A percentile compares a stretch with the other conserved stretches of the same genome.
Conservation (phyloP, 2,888 invertebrate genomes). For the Microchrysa polita region DNA sequence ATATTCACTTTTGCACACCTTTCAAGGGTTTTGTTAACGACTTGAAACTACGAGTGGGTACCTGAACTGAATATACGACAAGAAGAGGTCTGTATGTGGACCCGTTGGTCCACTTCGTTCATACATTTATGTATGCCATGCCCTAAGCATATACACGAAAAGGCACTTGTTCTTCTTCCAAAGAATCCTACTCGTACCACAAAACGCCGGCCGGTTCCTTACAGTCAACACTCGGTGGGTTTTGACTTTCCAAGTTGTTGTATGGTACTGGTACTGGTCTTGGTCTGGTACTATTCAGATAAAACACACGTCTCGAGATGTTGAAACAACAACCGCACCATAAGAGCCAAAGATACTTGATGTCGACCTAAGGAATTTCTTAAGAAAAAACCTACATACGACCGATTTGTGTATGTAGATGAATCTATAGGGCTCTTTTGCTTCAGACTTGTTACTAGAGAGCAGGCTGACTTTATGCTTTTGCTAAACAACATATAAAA, state of each 20-base stretch:
- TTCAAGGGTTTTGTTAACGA: background rate
- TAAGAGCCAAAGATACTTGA: constrained; percentile 17
- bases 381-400: constrained; percentile 9
- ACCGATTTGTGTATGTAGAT: constrained; percentile 15
- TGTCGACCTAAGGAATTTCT: constrained; percentile 24
- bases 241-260: background rate
- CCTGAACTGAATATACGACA: background rate
- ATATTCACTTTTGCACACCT: constrained; percentile 41
- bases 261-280: no score
- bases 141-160: no score
- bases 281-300: background rate
- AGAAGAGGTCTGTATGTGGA: background rate
- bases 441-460: background rate
- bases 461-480: no score
- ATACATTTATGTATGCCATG: no score
- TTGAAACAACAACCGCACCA: constrained; percentile 26
- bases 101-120: no score
- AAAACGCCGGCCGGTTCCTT: background rate
- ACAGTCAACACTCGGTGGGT: no score
- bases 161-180: constrained; percentile 33
- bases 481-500: constrained; percentile 6
- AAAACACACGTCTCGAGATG: constrained; percentile 26
- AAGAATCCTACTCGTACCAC: constrained; percentile 6
- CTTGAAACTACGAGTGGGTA: no score
- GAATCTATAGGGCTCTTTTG: constrained; percentile 31